Percentiles rank a stretch among this genome's conserved stretches.
phyloP scores from a whole-genome alignment of 2,113 vertebrate genomes.

The Phainopepla nitens region DNA sequence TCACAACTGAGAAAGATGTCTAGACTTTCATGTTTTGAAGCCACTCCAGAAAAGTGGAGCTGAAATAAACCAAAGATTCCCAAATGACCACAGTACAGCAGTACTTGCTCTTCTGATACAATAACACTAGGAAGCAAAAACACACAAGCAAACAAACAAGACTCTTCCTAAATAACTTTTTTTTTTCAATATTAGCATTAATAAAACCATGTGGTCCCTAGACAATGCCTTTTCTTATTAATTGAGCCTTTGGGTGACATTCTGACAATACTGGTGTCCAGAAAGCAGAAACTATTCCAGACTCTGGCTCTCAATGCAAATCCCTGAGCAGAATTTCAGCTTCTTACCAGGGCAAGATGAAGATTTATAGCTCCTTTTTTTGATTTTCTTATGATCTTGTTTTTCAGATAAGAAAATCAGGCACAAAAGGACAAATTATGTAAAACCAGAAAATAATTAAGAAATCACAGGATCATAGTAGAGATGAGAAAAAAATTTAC shows the following conservation, averaged over 20 bases:
- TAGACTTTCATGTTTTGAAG: neutral
- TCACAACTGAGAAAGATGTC: neutral
- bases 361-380: neutral
- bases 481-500: neutral
- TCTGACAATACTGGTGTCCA: neutral
- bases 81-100: neutral
- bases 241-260: neutral
- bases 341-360: neutral
- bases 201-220: neutral
- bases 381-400: neutral
- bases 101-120: neutral
- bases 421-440: neutral
- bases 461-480: rapidly evolving
- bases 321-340: neutral
- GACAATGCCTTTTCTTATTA: neutral
- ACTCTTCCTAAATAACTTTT: neutral
- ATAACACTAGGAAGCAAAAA: neutral
- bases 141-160: neutral
- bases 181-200: neutral
- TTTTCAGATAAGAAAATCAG: neutral
- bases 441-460: neutral
- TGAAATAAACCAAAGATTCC: neutral
- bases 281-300: neutral
- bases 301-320: neutral
- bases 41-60: neutral